Evolutionary conservation across 2,797 vertebrate genomes (phyloP).

Genomic region (Myiotriccus ornatus): DNA sequence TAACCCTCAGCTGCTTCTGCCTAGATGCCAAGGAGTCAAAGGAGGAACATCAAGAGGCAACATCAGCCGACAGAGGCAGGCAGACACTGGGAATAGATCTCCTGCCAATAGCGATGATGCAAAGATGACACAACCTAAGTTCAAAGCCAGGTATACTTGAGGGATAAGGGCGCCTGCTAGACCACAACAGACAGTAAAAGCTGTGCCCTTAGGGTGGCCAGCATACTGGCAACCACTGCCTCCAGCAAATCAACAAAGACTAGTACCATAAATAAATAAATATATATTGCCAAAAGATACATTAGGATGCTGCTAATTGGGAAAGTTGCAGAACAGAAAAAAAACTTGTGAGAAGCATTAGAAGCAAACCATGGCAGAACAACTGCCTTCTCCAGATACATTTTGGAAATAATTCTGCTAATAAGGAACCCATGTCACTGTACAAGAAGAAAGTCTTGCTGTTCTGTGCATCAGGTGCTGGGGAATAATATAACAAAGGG

Average conservation of each 20-base stretch:
- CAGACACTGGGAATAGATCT: neutral
- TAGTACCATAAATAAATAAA: neutral
- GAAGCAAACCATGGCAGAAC: neutral
- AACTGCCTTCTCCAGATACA: neutral
- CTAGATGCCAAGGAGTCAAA: neutral
- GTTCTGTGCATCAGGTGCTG: too few relatives aligned
- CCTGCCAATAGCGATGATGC: neutral
- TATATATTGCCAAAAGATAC: neutral
- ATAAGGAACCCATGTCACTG: neutral
- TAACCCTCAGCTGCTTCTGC: neutral
- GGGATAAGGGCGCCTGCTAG: neutral
- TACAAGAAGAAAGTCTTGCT: neutral
- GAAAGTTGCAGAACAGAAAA: neutral
- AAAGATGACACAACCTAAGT: neutral
- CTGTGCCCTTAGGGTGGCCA: neutral
- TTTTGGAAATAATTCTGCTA: neutral
- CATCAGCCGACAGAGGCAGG: neutral
- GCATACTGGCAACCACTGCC: neutral
- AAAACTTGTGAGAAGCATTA: neutral
- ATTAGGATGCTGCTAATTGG: neutral
- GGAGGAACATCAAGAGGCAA: neutral
- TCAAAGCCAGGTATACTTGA: neutral
- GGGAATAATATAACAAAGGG: neutral
- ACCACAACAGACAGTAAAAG: neutral
- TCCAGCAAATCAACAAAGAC: neutral